Evolutionary conservation across 2,888 invertebrate genomes (phyloP).

Genomic region (Troilus luridus): DNA sequence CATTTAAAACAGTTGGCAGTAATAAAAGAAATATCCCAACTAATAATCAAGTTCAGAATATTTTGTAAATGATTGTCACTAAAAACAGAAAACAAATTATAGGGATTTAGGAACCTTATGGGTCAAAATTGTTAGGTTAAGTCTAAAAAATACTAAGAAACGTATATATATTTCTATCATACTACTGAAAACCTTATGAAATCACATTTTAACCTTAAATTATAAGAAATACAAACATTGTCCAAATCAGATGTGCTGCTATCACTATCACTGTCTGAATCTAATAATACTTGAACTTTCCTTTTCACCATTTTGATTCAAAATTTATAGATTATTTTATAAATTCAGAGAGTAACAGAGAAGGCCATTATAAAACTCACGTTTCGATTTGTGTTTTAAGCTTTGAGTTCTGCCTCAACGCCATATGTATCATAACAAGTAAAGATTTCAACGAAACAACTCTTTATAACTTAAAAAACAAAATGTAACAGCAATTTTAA

Average conservation of each 20-base stretch:
- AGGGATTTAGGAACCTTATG: neutral
- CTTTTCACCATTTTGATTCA: constrained; percentile 81
- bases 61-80: neutral
- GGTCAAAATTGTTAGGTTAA: neutral
- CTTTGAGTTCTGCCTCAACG: constrained; percentile 45
- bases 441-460: constrained; percentile 34
- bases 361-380: constrained; percentile 31
- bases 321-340: constrained; percentile 6
- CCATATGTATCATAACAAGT: constrained; percentile 47
- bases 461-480: neutral
- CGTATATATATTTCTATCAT: neutral
- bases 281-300: constrained; percentile 85
- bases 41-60: neutral
- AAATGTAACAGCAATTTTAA: neutral
- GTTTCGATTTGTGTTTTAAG: constrained; percentile 54
- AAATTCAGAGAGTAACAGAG: constrained; percentile 24
- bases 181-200: constrained; percentile 20
- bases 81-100: neutral
- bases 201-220: constrained; percentile 20
- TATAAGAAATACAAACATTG: constrained; percentile 76
- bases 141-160: neutral
- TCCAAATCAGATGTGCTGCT: constrained; percentile 83
- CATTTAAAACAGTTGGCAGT: constrained; percentile 29
- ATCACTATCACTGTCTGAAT: constrained; percentile 84
- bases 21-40: neutral